Base-by-base conservation (phyloP, 2,113 vertebrate genomes). In the Guaruba guarouba region DNA sequence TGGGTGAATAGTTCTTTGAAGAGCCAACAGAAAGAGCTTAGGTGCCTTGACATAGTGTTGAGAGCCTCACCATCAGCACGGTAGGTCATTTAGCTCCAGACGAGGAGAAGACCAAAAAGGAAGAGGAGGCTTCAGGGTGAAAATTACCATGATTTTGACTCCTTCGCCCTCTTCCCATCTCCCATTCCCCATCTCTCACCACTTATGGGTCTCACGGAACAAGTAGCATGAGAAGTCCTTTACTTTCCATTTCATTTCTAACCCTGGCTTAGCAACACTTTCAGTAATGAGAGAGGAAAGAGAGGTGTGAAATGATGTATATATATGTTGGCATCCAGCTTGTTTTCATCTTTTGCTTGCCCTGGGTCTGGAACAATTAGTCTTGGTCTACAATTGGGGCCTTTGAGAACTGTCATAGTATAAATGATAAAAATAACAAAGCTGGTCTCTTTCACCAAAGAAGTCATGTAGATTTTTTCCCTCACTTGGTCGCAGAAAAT, bases 401-500 rank as follows among this genome's bases (percentile, higher is more conserved):
- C 24, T 87, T 66, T 51, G 17, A 89, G 46, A 52, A 19, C 76
- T 84, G 16, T 64, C 41, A 27, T 7, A 82, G 11, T 49, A 27
- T 80, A 84, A 68, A 49, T 5, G 3, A 90, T 83, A 33, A 67
- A 81, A 88, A 55, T 23, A 37, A 25, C 35, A 80, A 88, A 88
- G 29, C 61, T 86, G 27, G 3, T 86, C 35, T 85, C 33, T 88
- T 51, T 54, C n/a, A 51, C 59, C 14, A 8, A 68, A 83, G 37
- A 67, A 46, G 19, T 64, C 43, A 31, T 37, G 7, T 55, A 64
- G 29, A 17, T 85, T 92, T 79, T 74, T 86, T 76, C 43, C 61
- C 64, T 83, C 86, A 43, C 68, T 78, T 95, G 80, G 69, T 85
- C 23, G 43, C 8, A 59, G 57, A 93, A 94, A 77, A 85, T 94